These are phyloP conservation scores for Cyrtorhinus lividipennis DNA, from an alignment of 1,140 invertebrate species.

Conservation along the genomic window DNA sequence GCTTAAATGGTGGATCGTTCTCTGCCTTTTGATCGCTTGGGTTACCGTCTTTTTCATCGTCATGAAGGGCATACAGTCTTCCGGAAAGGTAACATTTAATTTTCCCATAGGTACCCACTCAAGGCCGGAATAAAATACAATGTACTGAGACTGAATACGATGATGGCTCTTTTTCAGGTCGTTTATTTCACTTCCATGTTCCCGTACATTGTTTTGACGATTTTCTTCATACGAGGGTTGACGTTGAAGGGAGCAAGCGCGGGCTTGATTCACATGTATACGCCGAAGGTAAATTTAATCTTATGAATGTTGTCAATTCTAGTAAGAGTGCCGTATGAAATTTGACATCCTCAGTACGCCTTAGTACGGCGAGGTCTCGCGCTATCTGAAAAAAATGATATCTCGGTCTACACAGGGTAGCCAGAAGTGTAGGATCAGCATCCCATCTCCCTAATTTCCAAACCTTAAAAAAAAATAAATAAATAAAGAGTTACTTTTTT, in stretches of 20 bases:
- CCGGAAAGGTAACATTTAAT: conserved; percentile 67
- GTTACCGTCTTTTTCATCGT: conserved; percentile 90
- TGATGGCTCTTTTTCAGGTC: conserved; percentile 59
- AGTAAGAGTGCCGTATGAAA: neutral
- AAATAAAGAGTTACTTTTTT: no score
- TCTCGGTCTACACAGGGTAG: no score
- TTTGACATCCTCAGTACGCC: neutral
- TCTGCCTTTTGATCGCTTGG: conserved; percentile 88
- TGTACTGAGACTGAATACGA: neutral
- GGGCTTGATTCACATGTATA: conserved; percentile 82
- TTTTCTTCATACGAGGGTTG: conserved; percentile 85
- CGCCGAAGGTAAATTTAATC: conserved; percentile 55
- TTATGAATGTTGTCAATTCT: conserved; percentile 1
- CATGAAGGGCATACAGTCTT: conserved; percentile 95
- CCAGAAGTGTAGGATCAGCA: no score
- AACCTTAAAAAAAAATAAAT: no score
- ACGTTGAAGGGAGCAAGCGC: conserved; percentile 76
- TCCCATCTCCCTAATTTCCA: no score
- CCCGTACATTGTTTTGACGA: conserved; percentile 85
- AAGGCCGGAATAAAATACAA: neutral
- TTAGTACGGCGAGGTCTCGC: neutral
- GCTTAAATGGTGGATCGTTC: conserved; percentile 86
- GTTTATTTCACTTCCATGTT: conserved; percentile 94
- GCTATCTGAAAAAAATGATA: no score
- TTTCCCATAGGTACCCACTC: neutral